phyloP scores from a whole-genome alignment of 1,140 invertebrate species.

The Anoplophora glabripennis region DNA sequence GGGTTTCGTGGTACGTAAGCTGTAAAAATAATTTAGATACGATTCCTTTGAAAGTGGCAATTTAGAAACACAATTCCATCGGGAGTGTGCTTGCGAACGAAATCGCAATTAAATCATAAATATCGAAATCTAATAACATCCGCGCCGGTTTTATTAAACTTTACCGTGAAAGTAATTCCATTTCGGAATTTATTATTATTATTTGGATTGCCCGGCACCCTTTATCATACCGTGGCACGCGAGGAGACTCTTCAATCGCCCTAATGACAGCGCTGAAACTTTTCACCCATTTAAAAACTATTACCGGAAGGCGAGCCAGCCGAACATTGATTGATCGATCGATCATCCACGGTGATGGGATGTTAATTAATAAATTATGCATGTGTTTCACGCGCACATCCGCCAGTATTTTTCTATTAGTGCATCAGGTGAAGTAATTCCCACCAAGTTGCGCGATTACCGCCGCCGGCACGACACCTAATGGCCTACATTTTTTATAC shows the following conservation, averaged over 20 bases:
- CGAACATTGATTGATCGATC: conserved; percentile 2
- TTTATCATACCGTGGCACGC: conserved; percentile 2
- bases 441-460: conserved; percentile 2
- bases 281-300: background rate
- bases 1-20: no score
- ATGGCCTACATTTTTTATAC: no score
- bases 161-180: conserved; percentile 14
- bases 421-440: conserved; percentile 3
- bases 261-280: background rate
- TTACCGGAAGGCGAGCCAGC: background rate
- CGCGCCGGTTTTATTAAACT: background rate
- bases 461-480: background rate
- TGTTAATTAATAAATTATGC: conserved; percentile 12
- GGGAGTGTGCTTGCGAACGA: no score
- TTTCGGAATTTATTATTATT: conserved; percentile 13
- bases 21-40: no score
- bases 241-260: conserved; percentile 2
- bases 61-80: no score
- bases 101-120: conserved; percentile 6
- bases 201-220: conserved; percentile 3
- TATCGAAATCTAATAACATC: conserved; percentile 2
- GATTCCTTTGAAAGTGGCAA: no score
- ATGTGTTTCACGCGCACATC: conserved; percentile 8
- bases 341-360: conserved; percentile 4
- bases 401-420: conserved; percentile 8